Evolutionary conservation across 2,797 vertebrate genomes (phyloP).

Genomic region (Gymnoscopelus braueri): DNA sequence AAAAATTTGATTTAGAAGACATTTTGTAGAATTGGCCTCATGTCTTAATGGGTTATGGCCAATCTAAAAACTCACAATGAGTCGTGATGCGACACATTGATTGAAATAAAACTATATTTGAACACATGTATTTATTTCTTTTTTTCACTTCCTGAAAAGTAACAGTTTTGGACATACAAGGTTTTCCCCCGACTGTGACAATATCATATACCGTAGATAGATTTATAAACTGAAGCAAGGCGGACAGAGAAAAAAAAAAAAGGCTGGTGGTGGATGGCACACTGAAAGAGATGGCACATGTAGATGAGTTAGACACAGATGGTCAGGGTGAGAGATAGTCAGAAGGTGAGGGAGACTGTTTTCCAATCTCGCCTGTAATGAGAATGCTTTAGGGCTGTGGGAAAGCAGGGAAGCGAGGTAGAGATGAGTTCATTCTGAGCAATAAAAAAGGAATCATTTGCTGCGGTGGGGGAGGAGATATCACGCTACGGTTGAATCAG

Average conservation of each 20-base stretch:
- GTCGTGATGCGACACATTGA: too few relatives aligned
- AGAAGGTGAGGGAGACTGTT: background rate
- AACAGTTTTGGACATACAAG: too few relatives aligned
- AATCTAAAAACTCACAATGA: too few relatives aligned
- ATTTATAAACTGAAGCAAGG: background rate
- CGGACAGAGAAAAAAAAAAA: conserved; percentile 8
- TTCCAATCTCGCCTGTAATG: conserved; percentile 39
- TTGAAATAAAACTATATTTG: too few relatives aligned
- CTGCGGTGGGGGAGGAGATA: conserved; percentile 26
- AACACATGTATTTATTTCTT: too few relatives aligned
- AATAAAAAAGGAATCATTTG: conserved; percentile 57
- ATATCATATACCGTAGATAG: conserved; percentile 2
- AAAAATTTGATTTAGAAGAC: too few relatives aligned
- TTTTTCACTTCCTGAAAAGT: too few relatives aligned
- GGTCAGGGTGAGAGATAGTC: background rate
- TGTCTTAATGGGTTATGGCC: too few relatives aligned
- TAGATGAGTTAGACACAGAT: background rate
- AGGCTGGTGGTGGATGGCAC: background rate
- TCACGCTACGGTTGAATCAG: conserved; percentile 6
- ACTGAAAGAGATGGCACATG: conserved; percentile 6
- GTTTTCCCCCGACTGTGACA: conserved; percentile 5
- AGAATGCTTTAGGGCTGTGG: conserved; percentile 43
- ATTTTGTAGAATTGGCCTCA: too few relatives aligned
- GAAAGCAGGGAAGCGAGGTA: conserved; percentile 27
- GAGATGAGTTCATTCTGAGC: conserved; percentile 47